A percentile compares a stretch with the other conserved stretches of the same genome.
These are phyloP conservation scores for Oreonectes daqikongensis DNA, from an alignment of 2,797 vertebrate genomes.

Conservation along the genomic window DNA sequence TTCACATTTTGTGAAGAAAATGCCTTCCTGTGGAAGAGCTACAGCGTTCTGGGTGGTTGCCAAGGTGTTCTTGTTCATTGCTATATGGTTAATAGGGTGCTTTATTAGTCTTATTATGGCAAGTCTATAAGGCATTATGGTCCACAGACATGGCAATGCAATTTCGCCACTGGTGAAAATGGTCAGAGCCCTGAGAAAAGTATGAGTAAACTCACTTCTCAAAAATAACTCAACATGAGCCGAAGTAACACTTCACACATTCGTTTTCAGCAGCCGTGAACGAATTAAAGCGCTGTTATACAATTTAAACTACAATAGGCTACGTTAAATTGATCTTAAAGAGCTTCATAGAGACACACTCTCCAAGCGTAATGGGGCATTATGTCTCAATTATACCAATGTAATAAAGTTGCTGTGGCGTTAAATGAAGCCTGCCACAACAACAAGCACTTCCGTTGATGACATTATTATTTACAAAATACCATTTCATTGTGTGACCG, in stretches of 20 bases:
- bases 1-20: neutral
- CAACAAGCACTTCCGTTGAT: constrained; percentile 3
- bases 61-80: neutral
- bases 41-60: neutral
- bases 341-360: neutral
- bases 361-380: constrained; percentile 14
- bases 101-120: neutral
- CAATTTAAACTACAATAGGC: neutral
- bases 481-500: neutral
- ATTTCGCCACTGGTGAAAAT: neutral
- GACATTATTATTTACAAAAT: constrained; percentile 26
- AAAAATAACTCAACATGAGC: neutral
- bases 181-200: neutral
- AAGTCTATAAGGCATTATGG: neutral
- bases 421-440: constrained; percentile 9
- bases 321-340: neutral
- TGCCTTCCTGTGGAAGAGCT: neutral
- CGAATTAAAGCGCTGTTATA: neutral
- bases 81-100: neutral
- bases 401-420: constrained; percentile 1
- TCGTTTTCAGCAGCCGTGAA: neutral
- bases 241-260: neutral
- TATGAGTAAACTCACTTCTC: neutral
- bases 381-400: constrained; percentile 4
- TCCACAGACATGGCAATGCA: neutral